A percentile compares a stretch with the other conserved stretches of the same genome.
These are phyloP conservation scores for Agelaius phoeniceus DNA, from an alignment of 2,113 vertebrate genomes.

Conservation along the genomic window DNA sequence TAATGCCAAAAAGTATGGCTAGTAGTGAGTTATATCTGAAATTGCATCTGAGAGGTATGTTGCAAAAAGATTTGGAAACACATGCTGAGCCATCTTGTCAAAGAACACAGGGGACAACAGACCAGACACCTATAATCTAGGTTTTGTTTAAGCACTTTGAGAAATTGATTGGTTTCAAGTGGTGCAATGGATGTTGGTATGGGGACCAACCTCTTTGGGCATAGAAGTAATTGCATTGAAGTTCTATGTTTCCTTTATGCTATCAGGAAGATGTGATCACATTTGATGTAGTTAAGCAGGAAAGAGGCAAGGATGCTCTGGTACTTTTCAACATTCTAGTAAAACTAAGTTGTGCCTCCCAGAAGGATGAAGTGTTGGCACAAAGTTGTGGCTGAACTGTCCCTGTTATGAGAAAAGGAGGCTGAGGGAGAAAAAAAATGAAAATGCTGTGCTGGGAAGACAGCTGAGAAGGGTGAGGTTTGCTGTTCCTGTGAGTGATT, in stretches of 20 bases:
- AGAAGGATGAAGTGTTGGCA: not conserved
- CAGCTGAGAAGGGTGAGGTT: not conserved
- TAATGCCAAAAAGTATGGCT: not conserved
- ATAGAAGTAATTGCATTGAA: not conserved
- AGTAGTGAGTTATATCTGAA: not conserved
- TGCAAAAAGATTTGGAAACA: not conserved
- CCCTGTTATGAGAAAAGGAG: not conserved
- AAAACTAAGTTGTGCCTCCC: not conserved
- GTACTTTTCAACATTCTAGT: not conserved
- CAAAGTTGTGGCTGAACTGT: not conserved
- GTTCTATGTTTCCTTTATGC: not conserved
- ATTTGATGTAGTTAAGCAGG: not conserved
- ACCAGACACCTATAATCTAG: not conserved
- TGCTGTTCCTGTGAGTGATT: not conserved
- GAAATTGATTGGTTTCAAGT: not conserved
- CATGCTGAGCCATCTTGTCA: not conserved
- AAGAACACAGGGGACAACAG: not conserved
- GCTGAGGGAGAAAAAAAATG: not conserved
- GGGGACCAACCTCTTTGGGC: not conserved
- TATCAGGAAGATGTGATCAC: not conserved
- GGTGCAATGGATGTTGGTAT: not conserved
- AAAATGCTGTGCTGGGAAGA: not conserved
- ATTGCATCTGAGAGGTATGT: not conserved
- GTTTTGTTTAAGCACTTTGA: not conserved
- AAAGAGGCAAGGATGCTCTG: not conserved